A percentile compares a stretch with the other conserved stretches of the same genome.
Evolutionary conservation across 2,113 vertebrate species (phyloP).

Genomic region (Clarias gariepinus): DNA sequence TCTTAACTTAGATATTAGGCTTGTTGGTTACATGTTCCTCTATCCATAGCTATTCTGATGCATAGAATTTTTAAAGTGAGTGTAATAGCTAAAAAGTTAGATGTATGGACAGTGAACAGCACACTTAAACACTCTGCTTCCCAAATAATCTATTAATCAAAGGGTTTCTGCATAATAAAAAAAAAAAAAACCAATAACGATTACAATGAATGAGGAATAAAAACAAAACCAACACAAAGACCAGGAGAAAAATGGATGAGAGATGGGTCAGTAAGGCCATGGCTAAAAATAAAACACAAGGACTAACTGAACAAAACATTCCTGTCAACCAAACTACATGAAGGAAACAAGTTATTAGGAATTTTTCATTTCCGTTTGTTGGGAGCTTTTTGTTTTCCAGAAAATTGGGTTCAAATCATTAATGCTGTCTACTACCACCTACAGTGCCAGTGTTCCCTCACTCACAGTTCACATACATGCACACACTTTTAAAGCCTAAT

Average conservation of each 20-base stretch:
- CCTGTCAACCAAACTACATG: conserved; percentile 8
- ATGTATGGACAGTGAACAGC: conserved; percentile 33
- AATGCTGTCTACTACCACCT: conserved; percentile 45
- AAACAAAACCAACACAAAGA: conserved; percentile 20
- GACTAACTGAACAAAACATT: conserved; percentile 57
- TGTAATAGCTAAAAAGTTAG: conserved; percentile 23
- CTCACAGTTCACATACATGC: conserved; percentile 58
- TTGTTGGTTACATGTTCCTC: conserved; percentile 12
- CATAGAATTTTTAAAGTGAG: conserved; percentile 43
- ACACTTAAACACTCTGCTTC: conserved; percentile 38
- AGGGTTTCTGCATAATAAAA: conserved; percentile 37
- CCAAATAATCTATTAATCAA: conserved; percentile 38
- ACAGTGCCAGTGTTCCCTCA: conserved; percentile 63
- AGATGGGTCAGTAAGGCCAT: conserved; percentile 64
- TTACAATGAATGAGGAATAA: conserved; percentile 19
- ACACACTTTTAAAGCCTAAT: conserved; percentile 23
- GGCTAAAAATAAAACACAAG: conserved; percentile 53
- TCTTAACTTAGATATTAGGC: conserved; percentile 4
- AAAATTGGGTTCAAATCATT: conserved; percentile 31
- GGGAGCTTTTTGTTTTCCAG: conserved; percentile 54
- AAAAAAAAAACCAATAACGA: conserved; percentile 27
- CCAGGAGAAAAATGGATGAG: conserved; percentile 28
- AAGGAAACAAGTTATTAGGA: conserved; percentile 35
- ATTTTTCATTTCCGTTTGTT: neutral
- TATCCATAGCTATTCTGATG: conserved; percentile 36